phyloP scores from a whole-genome alignment of 2,888 invertebrate species.

The Acrobasis repandana region DNA sequence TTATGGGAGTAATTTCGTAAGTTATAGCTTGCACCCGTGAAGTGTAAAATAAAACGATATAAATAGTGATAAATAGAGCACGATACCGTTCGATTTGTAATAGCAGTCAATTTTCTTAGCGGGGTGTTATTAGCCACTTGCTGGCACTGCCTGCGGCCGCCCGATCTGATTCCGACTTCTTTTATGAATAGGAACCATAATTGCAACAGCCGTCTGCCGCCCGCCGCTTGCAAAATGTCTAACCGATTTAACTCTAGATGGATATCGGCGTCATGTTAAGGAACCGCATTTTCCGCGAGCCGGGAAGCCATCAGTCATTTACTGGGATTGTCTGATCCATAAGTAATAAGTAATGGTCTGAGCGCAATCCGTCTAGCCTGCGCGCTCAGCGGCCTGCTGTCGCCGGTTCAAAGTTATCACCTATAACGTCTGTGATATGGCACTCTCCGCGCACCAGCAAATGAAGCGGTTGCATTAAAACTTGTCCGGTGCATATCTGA shows the following conservation, averaged over 20 bases:
- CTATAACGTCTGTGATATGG: conserved; percentile 73
- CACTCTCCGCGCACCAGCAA: conserved; percentile 71
- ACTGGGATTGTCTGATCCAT: conserved; percentile 38
- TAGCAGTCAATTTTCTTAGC: conserved; percentile 68
- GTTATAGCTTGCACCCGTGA: conserved; percentile 24
- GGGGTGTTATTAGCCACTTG: conserved; percentile 74
- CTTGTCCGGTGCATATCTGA: conserved; percentile 77
- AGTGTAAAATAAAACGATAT: conserved; percentile 48
- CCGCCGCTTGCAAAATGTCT: conserved; percentile 58
- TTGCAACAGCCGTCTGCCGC: conserved; percentile 58
- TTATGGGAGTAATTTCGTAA: neutral
- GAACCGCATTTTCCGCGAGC: conserved; percentile 47
- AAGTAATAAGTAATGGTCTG: conserved; percentile 44
- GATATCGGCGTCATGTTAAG: conserved; percentile 60
- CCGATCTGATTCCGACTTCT: conserved; percentile 74
- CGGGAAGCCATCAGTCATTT: conserved; percentile 57
- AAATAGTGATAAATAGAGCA: conserved; percentile 67
- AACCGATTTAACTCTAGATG: conserved; percentile 65
- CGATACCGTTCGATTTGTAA: conserved; percentile 73
- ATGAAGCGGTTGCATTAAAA: conserved; percentile 83
- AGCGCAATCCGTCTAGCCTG: conserved; percentile 34
- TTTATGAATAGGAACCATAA: conserved; percentile 73
- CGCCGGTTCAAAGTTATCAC: conserved; percentile 70
- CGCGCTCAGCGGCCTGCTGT: conserved; percentile 48
- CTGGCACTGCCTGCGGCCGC: conserved; percentile 62